Base-by-base conservation (phyloP, 2,797 vertebrate genomes). In the Chelmon rostratus region DNA sequence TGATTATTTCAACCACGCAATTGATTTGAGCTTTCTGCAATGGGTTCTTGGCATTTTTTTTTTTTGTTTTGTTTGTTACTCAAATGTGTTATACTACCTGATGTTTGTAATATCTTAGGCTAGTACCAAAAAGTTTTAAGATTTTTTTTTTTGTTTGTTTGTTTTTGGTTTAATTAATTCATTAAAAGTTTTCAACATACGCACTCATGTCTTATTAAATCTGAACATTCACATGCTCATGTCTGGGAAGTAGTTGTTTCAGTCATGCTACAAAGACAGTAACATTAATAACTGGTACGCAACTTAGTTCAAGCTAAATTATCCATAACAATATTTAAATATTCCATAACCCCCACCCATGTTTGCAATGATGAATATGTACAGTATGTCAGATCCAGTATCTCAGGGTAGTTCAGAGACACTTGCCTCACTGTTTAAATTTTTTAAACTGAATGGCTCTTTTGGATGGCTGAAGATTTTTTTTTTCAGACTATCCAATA, bases 111-210 rank as follows among this genome's bases (percentile, higher is more conserved):
- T 91, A 91, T 92, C 76, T 90, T 95, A 94, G 94, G 90, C 91
- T 92, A 94, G 93, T 90, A 95, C 94, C 93, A 94, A 95, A 95
- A 91, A 87, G 73, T 83, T 93, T 88, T 90, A 91, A 88, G 69
- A 77, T 78, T 67, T 77, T 78, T 66, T 63, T 80, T 67, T 61
- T 81, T 61, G 44, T 77, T 79, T 82, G 62, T 52, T 61, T 77
- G 19, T 71, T 84, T 70, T 84, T 82, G 70, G 72, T 86, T 87
- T 84, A 87, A 89, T 92, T 93, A 87, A 89, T 92, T 93, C 91
- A 96, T 95, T 96, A 96, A 96, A 87, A 38, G 10, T 82, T 92
- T 94, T 93, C 69, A 94, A 93, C 88, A 88, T 78, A 85, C 66
- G 9, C 15, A 2, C 3, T 73, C 2, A 4, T 38, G 47, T 76